Base-by-base conservation (phyloP, 2,888 invertebrate species). In the Mythimna albipuncta region DNA sequence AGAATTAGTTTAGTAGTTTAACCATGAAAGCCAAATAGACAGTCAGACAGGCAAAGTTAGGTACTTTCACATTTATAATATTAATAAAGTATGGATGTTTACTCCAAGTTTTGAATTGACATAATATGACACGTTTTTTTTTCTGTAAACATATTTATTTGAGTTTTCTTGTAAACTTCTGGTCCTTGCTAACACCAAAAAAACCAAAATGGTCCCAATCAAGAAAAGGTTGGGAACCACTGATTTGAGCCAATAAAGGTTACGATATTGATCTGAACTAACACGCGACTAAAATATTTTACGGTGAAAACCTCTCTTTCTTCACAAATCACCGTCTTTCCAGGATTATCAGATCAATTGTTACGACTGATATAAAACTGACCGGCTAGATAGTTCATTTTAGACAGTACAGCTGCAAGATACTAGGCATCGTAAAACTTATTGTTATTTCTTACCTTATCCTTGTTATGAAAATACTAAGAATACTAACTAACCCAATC, bases 301-400 rank as follows among this genome's bases (percentile, higher is more conserved):
- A 79, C 21, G 44, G 44, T 38, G 6, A 58, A 78, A 54, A 3
- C 32, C 38, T 47, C 47, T 47, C 47, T 16, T 16, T 47, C 19
- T 26, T 26, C 26, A 26, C 26, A 26, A 26, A 26, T 54, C 21
- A 41, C 21, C 9, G 35, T 41, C 54, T 61, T 67, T 71, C 44
- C 21, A 63, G 35, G 52, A 54, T 64, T 47, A 78, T 32, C 38
- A 79, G 52, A 64, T 79, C 63, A 79, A 71, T 71, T 79, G 75
- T 71, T 75, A 79, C 58, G 63, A 79, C 63, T 47, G 63, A 11
- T 58, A 13, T 71, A 64, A 71, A 77, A 54, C 47, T 59, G 64
- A 64, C 63, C 59, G 57, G 50, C 41, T 6, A 21, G 21, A 50
- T 54, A 64, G 41, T 26, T 57, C 44, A 75, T 78, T 62, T 58